Conservation (phyloP, 2,797 vertebrate genomes). For the Garrulus glandarius region DNA sequence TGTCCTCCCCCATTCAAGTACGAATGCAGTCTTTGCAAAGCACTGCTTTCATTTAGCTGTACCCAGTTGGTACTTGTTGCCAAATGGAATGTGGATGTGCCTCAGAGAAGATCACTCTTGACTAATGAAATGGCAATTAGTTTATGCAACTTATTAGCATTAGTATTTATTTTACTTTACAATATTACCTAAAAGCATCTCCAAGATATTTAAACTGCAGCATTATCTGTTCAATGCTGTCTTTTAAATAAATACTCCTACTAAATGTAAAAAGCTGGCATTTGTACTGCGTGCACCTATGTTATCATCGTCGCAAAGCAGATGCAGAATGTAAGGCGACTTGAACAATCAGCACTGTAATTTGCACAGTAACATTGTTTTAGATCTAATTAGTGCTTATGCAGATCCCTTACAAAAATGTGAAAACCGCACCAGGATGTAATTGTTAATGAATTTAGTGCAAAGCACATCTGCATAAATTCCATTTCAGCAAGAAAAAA, state of each 20-base stretch:
- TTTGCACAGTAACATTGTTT: conserved; percentile 83
- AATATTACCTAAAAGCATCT: conserved; percentile 46
- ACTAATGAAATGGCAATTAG: conserved; percentile 60
- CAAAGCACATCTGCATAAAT: conserved; percentile 83
- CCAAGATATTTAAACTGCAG: conserved; percentile 41
- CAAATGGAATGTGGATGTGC: conserved; percentile 67
- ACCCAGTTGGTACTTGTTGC: conserved; percentile 62
- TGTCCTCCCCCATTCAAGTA: not conserved
- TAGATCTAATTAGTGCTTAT: conserved; percentile 82
- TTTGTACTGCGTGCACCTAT: conserved; percentile 75
- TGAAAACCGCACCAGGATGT: conserved; percentile 81
- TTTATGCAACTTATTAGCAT: conserved; percentile 55
- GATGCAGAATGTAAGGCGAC: conserved; percentile 75
- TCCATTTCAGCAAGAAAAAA: conserved; percentile 77
- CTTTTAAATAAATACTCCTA: conserved; percentile 70
- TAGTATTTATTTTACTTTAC: conserved; percentile 52
- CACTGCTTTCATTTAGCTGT: conserved; percentile 50
- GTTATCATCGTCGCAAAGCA: conserved; percentile 74
- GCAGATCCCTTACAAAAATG: conserved; percentile 81
- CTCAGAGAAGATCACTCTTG: conserved; percentile 62
- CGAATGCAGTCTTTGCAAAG: conserved; percentile 55
- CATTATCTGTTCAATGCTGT: conserved; percentile 64
- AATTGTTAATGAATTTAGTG: conserved; percentile 86
- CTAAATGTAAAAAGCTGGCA: conserved; percentile 66
- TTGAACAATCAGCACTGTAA: conserved; percentile 78